Base-by-base conservation (phyloP, 2,797 vertebrate species). In the Dromococcyx pavoninus region DNA sequence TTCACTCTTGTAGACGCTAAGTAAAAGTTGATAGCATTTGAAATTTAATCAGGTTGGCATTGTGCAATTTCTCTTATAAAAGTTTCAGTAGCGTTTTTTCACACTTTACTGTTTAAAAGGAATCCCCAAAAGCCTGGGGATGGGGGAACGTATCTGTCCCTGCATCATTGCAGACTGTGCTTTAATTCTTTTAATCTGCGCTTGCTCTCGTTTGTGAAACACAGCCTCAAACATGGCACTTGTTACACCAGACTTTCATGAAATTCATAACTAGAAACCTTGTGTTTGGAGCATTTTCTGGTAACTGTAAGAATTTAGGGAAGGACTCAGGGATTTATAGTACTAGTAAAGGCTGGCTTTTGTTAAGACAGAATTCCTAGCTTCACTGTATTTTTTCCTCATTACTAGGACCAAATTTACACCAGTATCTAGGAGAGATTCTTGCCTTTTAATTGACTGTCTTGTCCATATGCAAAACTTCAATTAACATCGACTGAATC, bases 11-110 rank as follows among this genome's bases (percentile, higher is more conserved):
- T 83, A 93, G 87, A 65, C 62, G 89, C 76, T 91, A 70, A 91
- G 93, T 50, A 94, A 90, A 95, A 95, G 75, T 97, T 97, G 96
- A 95, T 95, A 89, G 92, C 95, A 95, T 95, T 96, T 95, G 93
- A 95, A 95, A 96, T 97, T 96, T 97, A 95, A 96, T 97, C 94
- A 97, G 76, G 87, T 97, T 91, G 91, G 87, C 60, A 95, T 95
- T 96, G 96, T 97, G 93, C 92, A 86, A 95, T 95, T 97, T 97
- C 93, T 95, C 87, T 66, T 95, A 91, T 81, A 95, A 93, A 92
- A 97, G 69, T 97, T 95, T 93, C 93, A 95, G 96, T 56, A 91
- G 92, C 39, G 78, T 93, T 94, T 91, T 93, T 86, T 43, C 62
- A 84, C 91, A 84, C 87, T 91, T 92, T 76, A 46, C 73, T 76